Evolutionary conservation across 1,140 invertebrate genomes (phyloP), one percentile per base, ranked within the genome.

Genomic region (Drosophila kohkoa): DNA sequence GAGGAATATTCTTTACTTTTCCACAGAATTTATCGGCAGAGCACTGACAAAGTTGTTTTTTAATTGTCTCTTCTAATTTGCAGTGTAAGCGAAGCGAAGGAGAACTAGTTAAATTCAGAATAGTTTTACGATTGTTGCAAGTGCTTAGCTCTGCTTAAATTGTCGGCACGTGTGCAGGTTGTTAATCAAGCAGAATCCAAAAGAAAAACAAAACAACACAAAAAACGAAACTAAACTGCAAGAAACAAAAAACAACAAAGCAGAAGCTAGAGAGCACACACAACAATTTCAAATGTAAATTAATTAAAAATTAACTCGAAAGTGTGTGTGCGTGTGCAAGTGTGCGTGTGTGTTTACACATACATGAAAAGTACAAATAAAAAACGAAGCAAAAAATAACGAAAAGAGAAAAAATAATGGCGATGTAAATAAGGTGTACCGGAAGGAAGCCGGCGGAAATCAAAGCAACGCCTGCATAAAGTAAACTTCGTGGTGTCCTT

Each of bases 201-300:
- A 75, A 38, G 78, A 77, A 70, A 75, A 54, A 49, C 70, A 46
- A 70, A 76, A 48, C 52, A 43, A 51, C 70, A 51, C 32, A 66
- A 76, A 48, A 51, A 43, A 20, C 4, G 5, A 51, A 64, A 63
- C 30, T 32, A 10, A 38, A 38, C 8, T 25, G 20, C 20, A 25
- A 30, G 30, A 49, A 73, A 48, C 10, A 51, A 64, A 59, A 35
- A 52, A 25, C 20, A 25, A 25, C 20, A 25, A 20, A 20, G 20
- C 45, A 45, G 38, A 41, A 38, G 32, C 16, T 60, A 55, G 16
- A 66, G n/a, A 66, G n/a, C 63, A 45, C 51, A 65, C 59, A 59
- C 68, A 72, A 68, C 55, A 59, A 46, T 75, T 70, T 65, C 54
- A 62, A 78, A 78, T 78, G 70, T 63, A 85, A 85, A 81, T 85